A percentile compares a stretch with the other conserved stretches of the same genome.
Conservation (phyloP, 2,888 invertebrate genomes). For the Noctua janthe region DNA sequence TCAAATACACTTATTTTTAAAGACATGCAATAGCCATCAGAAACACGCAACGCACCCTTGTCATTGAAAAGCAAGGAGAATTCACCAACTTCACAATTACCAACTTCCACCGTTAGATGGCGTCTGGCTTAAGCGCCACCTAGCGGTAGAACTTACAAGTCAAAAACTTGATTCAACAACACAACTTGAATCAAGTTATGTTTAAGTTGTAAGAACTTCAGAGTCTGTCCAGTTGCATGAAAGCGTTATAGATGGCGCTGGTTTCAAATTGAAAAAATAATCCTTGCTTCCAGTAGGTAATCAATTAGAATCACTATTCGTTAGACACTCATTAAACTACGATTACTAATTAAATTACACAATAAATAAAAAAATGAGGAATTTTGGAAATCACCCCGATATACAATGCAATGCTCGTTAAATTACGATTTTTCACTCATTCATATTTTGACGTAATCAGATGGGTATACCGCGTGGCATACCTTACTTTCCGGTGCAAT, state of each 20-base stretch:
- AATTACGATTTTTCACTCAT: not conserved
- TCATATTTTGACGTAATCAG: not conserved
- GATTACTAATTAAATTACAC: not conserved
- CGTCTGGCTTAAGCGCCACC: slow-evolving; percentile 31
- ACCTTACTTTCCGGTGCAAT: not conserved
- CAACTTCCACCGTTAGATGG: slow-evolving; percentile 25
- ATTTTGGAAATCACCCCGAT: too few species aligned
- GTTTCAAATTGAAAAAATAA: not conserved
- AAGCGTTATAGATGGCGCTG: slow-evolving; percentile 34
- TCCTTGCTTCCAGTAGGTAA: too few species aligned
- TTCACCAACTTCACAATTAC: not conserved
- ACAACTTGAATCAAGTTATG: not conserved
- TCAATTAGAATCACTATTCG: not conserved
- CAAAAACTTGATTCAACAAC: not conserved
- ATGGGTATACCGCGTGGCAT: not conserved
- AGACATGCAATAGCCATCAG: not conserved
- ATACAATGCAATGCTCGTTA: not conserved
- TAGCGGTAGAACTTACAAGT: not conserved
- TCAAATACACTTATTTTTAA: not conserved
- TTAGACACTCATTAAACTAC: not conserved
- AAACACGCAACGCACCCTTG: slow-evolving; percentile 4
- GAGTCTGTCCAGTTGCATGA: not conserved
- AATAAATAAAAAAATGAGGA: not conserved
- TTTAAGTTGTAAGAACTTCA: not conserved
- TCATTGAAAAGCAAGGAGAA: not conserved